Percentiles rank a stretch among this genome's conserved stretches.
Conservation (phyloP, 2,113 vertebrate species). For the Trichechus manatus region DNA sequence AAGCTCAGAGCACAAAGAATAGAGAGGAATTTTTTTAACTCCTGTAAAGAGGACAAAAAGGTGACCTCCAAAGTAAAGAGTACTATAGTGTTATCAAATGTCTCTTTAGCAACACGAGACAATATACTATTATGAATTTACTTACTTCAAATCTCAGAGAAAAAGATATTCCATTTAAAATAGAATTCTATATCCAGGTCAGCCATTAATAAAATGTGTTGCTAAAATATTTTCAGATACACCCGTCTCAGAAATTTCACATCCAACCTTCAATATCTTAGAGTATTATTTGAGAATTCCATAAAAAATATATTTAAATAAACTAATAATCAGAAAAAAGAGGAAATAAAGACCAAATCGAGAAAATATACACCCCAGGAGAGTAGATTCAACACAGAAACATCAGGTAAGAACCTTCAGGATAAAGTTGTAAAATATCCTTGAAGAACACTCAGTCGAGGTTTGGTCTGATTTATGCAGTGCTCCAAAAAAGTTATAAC, state of each 20-base stretch:
- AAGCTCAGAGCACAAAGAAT: background rate
- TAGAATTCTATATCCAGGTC: background rate
- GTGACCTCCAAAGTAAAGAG: background rate
- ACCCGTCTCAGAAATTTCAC: background rate
- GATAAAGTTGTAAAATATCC: background rate
- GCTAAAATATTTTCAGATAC: background rate
- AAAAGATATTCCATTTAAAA: background rate
- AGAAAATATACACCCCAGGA: background rate
- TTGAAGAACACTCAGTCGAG: background rate
- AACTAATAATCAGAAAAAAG: background rate
- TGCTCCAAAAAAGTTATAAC: background rate
- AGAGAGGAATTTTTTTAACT: background rate
- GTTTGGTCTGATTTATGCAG: background rate
- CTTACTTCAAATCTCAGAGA: background rate
- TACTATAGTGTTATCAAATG: background rate
- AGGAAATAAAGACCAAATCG: background rate
- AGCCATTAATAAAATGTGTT: background rate
- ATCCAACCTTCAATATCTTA: background rate
- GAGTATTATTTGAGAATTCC: background rate
- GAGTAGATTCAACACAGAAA: background rate
- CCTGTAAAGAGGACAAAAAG: background rate
- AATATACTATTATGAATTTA: background rate
- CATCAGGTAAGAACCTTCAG: background rate
- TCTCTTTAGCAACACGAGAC: background rate
- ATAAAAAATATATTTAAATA: background rate